phyloP scores from a whole-genome alignment of 2,797 vertebrate species.

The Diceros bicornis region DNA sequence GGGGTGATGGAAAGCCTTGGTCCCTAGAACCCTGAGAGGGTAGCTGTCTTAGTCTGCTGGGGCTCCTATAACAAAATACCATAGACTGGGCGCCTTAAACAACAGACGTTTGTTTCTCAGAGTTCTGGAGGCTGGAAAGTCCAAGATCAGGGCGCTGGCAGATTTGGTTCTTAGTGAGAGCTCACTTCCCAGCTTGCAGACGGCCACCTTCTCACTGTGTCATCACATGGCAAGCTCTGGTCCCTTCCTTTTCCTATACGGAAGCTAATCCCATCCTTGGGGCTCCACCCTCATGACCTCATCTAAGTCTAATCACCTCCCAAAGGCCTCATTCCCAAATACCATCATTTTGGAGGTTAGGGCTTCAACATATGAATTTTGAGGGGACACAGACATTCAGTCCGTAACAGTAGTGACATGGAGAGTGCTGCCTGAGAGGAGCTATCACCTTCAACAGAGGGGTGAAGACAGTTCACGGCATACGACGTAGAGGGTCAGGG shows the following conservation, averaged over 20 bases:
- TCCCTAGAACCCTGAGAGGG: not conserved
- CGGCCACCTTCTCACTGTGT: not conserved
- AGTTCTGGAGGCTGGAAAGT: not conserved
- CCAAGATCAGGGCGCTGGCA: not conserved
- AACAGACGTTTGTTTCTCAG: not conserved
- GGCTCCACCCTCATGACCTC: not conserved
- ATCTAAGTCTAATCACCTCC: not conserved
- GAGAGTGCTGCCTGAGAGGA: not conserved
- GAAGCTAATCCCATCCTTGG: not conserved
- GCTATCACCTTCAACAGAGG: not conserved
- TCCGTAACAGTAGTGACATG: not conserved
- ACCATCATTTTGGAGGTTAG: not conserved
- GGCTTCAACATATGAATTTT: not conserved
- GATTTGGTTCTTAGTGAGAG: not conserved
- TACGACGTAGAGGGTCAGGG: not conserved
- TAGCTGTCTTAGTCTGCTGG: not conserved
- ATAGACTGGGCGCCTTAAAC: not conserved
- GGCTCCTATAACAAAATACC: not conserved
- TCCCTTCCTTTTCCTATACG: not conserved
- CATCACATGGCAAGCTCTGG: not conserved
- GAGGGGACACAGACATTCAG: not conserved
- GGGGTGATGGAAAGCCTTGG: rapidly evolving
- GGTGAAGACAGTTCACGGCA: not conserved
- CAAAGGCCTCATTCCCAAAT: not conserved
- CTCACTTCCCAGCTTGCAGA: not conserved